Evolutionary conservation across 2,113 vertebrate species (phyloP).

Genomic region (Heterotis niloticus): DNA sequence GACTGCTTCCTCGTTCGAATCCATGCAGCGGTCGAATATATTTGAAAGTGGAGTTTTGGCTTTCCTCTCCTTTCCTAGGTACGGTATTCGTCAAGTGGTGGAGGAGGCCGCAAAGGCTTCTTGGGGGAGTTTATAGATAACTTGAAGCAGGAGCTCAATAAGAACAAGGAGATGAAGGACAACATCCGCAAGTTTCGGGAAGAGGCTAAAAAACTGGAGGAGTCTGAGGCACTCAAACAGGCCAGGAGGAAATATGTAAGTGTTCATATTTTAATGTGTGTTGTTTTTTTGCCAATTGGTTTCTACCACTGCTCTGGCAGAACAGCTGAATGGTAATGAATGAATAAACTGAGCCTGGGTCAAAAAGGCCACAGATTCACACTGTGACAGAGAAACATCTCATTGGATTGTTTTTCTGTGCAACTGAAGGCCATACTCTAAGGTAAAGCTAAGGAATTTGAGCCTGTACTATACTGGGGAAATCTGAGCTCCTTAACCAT

Average conservation of each 20-base stretch:
- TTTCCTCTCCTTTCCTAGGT: conserved; percentile 39
- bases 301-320: no score
- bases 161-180: conserved; percentile 97
- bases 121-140: conserved; percentile 86
- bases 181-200: conserved; percentile 90
- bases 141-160: conserved; percentile 86
- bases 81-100: conserved; percentile 53
- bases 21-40: no score
- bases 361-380: no score
- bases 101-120: conserved; percentile 80
- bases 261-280: conserved; percentile 27
- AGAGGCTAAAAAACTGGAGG: conserved; percentile 87
- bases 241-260: conserved; percentile 92
- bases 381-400: no score
- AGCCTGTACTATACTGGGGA: not conserved
- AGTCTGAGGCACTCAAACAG: conserved; percentile 84
- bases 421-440: not conserved
- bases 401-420: not conserved
- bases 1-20: not conserved
- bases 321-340: no score
- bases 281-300: no score
- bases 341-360: no score
- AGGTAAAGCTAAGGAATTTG: not conserved
- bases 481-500: not conserved
- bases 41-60: not conserved